Evolutionary conservation across 1,140 invertebrate genomes (phyloP), one percentile per base, ranked within the genome.

Genomic region (Brachionus sp.): DNA sequence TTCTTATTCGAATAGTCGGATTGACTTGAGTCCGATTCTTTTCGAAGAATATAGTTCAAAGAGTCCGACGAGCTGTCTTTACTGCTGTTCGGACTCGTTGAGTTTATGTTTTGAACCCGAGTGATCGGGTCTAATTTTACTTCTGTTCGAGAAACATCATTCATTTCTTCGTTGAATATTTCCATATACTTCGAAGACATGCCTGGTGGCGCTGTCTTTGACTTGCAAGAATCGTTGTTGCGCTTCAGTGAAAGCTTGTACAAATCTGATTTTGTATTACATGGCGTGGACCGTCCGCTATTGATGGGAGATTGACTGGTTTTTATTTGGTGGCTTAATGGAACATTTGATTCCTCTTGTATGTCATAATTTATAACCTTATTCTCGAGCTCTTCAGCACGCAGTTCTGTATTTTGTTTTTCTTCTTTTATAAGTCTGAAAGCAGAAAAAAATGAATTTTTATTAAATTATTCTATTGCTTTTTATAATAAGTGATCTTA

Each of bases 331-430:
- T 75, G 62, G 33, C 33, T 46, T 75, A 50, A 39, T 53, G 75
- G 86, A 83, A 75, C 50, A 44, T 68, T 78, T 83, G 33, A 7
- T 3, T 83, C 80, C 33, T 68, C 57, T 75, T 23, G 70, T 9
- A 75, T 50, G 2, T 83, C 44, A 75, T 35, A 44, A 82, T 57
- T 62, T 13, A 66, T 85, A 64, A 77, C 44, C 29, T 33, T 12
- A 16, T 87, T 95, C 94, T 88, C 96, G 39, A 99, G 90, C 88
- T 98, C 96, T 89, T 99, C 97, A 1, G 97, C 97, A 77, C 96
- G 88, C 1, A 96, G 94, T 89, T 99, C 97, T 68, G 90, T 89
- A 86, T 92, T 96, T 89, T 99, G 95, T 88, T 99, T 99, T 90
- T 99, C 97, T 90, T 99, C 97, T 91, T 99, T 95, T 64, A 98